A percentile compares a stretch with the other conserved stretches of the same genome.
phyloP scores from a whole-genome alignment of 2,797 vertebrate species.

The Trematomus bernacchii region DNA sequence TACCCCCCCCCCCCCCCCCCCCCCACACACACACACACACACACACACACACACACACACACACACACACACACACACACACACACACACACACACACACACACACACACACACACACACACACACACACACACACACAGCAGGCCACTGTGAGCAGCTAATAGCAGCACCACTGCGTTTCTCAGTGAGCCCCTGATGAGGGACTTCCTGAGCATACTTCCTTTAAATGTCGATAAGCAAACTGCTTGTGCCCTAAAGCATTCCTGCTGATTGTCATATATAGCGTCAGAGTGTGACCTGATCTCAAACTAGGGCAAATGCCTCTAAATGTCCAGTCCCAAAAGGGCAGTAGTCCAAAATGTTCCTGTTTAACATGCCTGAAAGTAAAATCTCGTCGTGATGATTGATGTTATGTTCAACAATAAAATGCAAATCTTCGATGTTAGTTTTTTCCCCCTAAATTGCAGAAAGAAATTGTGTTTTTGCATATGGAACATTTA shows the following conservation, averaged over 20 bases:
- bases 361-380: slow-evolving; percentile 3
- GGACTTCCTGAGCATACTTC: slow-evolving; percentile 45
- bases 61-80: slow-evolving; percentile 22
- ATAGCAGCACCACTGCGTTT: slow-evolving; percentile 54
- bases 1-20: no score
- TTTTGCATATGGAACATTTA: no score
- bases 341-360: slow-evolving; percentile 18
- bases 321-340: slow-evolving; percentile 30
- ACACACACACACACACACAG: not conserved
- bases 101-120: no score
- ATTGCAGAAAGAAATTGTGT: no score
- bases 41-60: slow-evolving; percentile 4
- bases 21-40: slow-evolving; percentile 15
- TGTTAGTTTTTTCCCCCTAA: no score
- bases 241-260: slow-evolving; percentile 21
- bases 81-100: slow-evolving; percentile 4
- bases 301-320: slow-evolving; percentile 49
- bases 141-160: slow-evolving; percentile 53
- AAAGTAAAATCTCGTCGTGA: no score
- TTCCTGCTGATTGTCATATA: slow-evolving; percentile 45
- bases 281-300: slow-evolving; percentile 35
- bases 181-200: slow-evolving; percentile 67
- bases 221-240: slow-evolving; percentile 52
- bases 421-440: no score
- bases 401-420: no score